Evolutionary conservation across 2,888 invertebrate genomes (phyloP).

Genomic region (Doris montereyensis): DNA sequence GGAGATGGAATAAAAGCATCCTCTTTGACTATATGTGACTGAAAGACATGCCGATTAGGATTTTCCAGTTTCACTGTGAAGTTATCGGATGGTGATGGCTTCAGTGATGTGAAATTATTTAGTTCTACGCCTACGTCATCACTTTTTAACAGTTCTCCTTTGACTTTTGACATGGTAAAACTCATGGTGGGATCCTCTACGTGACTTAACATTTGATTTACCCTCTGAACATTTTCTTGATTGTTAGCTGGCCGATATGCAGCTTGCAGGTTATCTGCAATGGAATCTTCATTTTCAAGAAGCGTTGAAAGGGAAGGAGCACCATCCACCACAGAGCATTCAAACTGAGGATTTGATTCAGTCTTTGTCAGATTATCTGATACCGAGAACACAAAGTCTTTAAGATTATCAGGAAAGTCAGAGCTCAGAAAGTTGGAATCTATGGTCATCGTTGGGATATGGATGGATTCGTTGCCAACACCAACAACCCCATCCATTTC

Average conservation of each 20-base stretch:
- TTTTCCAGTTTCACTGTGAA: neutral
- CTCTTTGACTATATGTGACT: neutral
- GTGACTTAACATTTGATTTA: neutral
- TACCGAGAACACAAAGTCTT: slow-evolving; percentile 34
- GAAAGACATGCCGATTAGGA: neutral
- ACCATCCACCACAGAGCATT: neutral
- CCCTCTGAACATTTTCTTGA: neutral
- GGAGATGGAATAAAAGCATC: neutral
- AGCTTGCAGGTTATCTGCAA: neutral
- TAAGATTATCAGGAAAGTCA: slow-evolving; percentile 42
- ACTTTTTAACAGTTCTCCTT: no score
- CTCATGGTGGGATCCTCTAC: neutral
- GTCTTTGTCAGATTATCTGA: neutral
- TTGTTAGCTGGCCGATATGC: slow-evolving; percentile 19
- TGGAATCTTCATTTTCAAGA: neutral
- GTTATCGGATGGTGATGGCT: neutral
- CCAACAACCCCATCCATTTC: neutral
- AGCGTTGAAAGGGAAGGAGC: neutral
- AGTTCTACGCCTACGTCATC: no score
- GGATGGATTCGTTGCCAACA: neutral
- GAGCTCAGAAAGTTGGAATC: slow-evolving; percentile 2
- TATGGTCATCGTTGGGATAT: neutral
- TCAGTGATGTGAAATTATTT: slow-evolving; percentile 40
- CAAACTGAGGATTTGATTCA: neutral
- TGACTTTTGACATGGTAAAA: neutral